Evolutionary conservation across 2,888 invertebrate genomes (phyloP), one percentile per base, ranked within the genome.

Genomic region (Pollenia angustigena): DNA sequence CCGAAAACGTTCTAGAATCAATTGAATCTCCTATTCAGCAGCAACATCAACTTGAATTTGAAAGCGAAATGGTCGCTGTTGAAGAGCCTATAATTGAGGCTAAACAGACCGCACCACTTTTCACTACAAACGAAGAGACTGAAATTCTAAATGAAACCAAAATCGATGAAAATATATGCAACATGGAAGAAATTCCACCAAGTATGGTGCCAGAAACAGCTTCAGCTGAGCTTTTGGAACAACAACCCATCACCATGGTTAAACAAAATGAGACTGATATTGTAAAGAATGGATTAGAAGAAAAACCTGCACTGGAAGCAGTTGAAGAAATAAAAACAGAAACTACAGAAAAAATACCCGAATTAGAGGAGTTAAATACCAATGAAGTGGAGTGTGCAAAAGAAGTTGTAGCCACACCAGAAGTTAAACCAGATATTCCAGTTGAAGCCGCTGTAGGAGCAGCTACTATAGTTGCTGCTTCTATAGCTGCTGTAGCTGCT

Each of bases 391-490:
- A 44, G 72, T 48, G 2, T 23, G 42, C 16, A 46, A 14, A 40
- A n/a, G 72, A 62, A 76, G 52, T 11, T 78, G 71, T 85, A 1
- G 80, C 58, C n/a, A 86, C 32, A 11, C 16, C 68, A 44, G 60
- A 60, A 52, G 14, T 52, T 14, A 42, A 75, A 16, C 2, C 79
- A 18, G 88, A 85, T 2, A 78, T 81, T 11, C 81, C 89, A 18
- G 82, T 83, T 60, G 88, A 75, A 2, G 87, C 86, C 69, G 85
- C 74, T 3, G 62, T 87, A 12, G 86, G 81, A 44, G 78, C 72
- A 14, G 74, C 88, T 23, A 78, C 66, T 4, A 87, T 78, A 48
- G 75, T 64, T 60, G 46, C 42, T 44, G 76, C 71, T 40, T 42
- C 81, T 11, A 44, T 82, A 3, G 52, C 74, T 40, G 66, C 52